phyloP scores from a whole-genome alignment of 2,888 invertebrate genomes.

The Parascotia fuliginaria region DNA sequence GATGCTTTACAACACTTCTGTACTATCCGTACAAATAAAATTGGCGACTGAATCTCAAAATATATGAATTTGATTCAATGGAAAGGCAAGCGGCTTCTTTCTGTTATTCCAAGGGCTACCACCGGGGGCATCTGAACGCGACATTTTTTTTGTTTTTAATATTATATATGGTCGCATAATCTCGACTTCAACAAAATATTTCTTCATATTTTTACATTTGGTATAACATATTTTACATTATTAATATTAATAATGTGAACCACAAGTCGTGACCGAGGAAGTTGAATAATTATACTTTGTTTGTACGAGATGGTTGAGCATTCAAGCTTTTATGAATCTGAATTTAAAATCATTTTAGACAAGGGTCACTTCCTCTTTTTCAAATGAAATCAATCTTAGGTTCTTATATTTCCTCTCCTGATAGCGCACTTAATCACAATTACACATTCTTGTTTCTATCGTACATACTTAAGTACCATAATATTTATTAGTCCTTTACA shows the following conservation, averaged over 20 bases:
- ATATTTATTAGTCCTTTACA: no score
- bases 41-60: slow-evolving; percentile 86
- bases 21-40: slow-evolving; percentile 78
- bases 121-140: slow-evolving; percentile 71
- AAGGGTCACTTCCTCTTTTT: no score
- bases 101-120: slow-evolving; percentile 83
- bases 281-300: neutral
- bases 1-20: slow-evolving; percentile 38
- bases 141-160: slow-evolving; percentile 74
- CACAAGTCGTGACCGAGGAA: slow-evolving; percentile 18
- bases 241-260: slow-evolving; percentile 34
- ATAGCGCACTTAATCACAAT: no score
- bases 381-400: no score
- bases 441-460: no score
- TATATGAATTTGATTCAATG: slow-evolving; percentile 86
- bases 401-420: no score
- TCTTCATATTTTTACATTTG: slow-evolving; percentile 57
- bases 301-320: neutral
- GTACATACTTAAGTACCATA: no score
- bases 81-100: slow-evolving; percentile 85
- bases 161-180: slow-evolving; percentile 73
- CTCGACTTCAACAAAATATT: slow-evolving; percentile 63
- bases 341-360: no score
- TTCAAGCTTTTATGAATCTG: no score
- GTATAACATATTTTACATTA: slow-evolving; percentile 17